phyloP scores from a whole-genome alignment of 2,888 invertebrate genomes.

The Synergus itoensis region DNA sequence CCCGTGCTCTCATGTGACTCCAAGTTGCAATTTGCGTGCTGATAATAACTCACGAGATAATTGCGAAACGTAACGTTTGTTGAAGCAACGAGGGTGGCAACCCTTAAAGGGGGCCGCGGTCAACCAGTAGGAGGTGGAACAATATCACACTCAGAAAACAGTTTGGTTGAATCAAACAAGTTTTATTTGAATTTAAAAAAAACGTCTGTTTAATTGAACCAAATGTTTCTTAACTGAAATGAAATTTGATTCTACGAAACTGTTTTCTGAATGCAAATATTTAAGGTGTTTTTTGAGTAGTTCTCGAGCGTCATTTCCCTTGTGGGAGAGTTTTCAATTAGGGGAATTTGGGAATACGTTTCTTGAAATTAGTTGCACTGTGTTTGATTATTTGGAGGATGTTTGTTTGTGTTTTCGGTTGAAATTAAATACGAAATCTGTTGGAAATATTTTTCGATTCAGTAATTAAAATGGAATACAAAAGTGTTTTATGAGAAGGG shows the following conservation, averaged over 20 bases:
- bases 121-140: neutral
- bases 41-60: neutral
- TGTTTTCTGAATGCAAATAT: neutral
- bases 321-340: neutral
- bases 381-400: constrained; percentile 1
- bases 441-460: neutral
- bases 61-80: neutral
- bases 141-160: too few relatives aligned
- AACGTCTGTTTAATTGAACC: too few relatives aligned
- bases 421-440: neutral
- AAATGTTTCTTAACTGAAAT: too few relatives aligned
- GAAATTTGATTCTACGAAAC: too few relatives aligned
- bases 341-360: neutral
- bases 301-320: neutral
- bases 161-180: too few relatives aligned
- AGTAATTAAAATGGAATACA: neutral
- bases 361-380: neutral
- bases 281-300: neutral
- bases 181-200: too few relatives aligned
- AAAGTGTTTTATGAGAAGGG: neutral
- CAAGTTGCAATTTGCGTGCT: neutral
- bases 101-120: neutral
- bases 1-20: neutral
- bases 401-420: neutral
- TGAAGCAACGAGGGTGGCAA: neutral